Percentiles rank a stretch among this genome's conserved stretches.
These are phyloP conservation scores for Mayetiola destructor DNA, from an alignment of 2,888 invertebrate genomes.

Conservation along the genomic window DNA sequence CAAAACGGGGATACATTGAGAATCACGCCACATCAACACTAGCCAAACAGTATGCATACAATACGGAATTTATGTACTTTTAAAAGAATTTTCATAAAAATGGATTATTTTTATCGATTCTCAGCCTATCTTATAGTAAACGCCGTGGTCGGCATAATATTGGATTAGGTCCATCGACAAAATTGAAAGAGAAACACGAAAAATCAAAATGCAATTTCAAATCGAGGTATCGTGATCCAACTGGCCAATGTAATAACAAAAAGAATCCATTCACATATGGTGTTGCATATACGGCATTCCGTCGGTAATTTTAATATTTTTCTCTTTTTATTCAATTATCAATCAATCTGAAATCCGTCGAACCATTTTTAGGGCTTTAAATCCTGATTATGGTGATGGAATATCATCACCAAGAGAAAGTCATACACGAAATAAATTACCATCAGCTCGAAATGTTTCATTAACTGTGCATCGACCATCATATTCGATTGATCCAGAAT, in stretches of 20 bases:
- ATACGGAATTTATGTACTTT: constrained; percentile 27
- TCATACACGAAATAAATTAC: constrained; percentile 39
- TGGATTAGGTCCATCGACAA: constrained; percentile 30
- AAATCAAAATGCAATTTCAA: constrained; percentile 31
- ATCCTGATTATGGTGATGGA: constrained; percentile 65
- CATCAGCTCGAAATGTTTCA: constrained; percentile 63
- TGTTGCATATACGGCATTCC: constrained; percentile 56
- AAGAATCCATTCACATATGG: constrained; percentile 50
- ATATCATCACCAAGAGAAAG: constrained; percentile 47
- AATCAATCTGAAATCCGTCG: no score
- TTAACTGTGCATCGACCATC: constrained; percentile 56
- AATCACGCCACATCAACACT: constrained; percentile 52
- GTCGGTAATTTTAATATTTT: constrained; percentile 33
- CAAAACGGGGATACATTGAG: constrained; percentile 50
- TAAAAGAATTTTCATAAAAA: constrained; percentile 17
- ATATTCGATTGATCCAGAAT: constrained; percentile 56
- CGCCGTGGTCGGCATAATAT: constrained; percentile 26
- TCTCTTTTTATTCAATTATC: neutral
- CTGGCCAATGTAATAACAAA: constrained; percentile 67
- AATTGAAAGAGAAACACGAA: constrained; percentile 22
- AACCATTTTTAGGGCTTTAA: constrained; percentile 36
- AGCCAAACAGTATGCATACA: constrained; percentile 39
- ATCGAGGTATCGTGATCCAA: constrained; percentile 47
- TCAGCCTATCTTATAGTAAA: constrained; percentile 8
- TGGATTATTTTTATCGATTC: constrained; percentile 13